Conservation (phyloP, 2,888 invertebrate genomes). For the Chromoteleia sp. region DNA sequence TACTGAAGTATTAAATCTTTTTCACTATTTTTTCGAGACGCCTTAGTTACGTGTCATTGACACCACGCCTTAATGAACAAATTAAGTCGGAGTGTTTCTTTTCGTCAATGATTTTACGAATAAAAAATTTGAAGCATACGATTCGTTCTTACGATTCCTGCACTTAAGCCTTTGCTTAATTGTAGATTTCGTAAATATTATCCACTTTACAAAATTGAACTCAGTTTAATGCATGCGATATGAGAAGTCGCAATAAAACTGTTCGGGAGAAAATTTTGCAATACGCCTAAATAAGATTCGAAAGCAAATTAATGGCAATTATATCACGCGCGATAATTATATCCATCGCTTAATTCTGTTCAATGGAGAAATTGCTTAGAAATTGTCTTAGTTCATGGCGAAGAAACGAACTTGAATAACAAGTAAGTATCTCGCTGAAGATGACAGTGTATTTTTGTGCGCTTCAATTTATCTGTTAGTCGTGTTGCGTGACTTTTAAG, state of each 20-base stretch:
- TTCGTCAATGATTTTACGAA: conserved; percentile 18
- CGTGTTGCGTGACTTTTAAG: conserved; percentile 19
- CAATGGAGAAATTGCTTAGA: background rate
- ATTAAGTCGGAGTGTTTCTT: conserved; percentile 50
- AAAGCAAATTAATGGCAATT: conserved; percentile 21
- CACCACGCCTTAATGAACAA: conserved; percentile 34
- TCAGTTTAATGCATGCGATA: conserved; percentile 13
- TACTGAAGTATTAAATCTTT: too few relatives aligned
- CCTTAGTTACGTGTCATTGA: conserved; percentile 16
- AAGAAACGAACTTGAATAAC: background rate
- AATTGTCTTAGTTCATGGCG: background rate
- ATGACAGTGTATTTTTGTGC: conserved; percentile 14
- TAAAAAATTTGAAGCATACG: conserved; percentile 19
- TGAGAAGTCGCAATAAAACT: conserved; percentile 17
- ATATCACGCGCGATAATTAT: conserved; percentile 1
- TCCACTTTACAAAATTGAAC: conserved; percentile 18
- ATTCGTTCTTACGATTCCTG: too few relatives aligned
- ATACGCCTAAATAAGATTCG: background rate
- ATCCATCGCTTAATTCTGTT: background rate
- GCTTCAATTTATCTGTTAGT: background rate
- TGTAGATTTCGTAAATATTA: conserved; percentile 8
- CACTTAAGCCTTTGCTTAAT: conserved; percentile 40
- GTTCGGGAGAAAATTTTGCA: background rate
- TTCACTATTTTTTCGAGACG: background rate
- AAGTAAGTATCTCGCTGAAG: background rate